Evolutionary conservation across 2,888 invertebrate species (phyloP), one percentile per base, ranked within the genome.

Genomic region (Callyntrura sp.): DNA sequence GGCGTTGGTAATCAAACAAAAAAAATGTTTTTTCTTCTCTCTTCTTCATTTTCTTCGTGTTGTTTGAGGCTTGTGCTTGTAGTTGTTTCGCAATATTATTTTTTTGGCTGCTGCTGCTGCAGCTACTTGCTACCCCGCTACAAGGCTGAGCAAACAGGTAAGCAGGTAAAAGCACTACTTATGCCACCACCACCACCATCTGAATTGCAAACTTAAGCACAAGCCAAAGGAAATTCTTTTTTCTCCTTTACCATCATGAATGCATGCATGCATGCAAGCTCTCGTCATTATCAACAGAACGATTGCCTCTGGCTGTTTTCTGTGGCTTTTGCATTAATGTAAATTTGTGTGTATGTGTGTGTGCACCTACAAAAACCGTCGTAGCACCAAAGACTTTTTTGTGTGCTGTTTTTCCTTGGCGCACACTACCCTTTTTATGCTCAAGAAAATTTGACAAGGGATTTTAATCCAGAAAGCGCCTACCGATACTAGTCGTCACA

Each of bases 281-380:
- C n/a, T n/a, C 73, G 25, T 73, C 48, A 73, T 73, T 48, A 73
- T 73, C 45, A 70, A n/a, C 68, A 73, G 48, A 12, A 48, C 73
- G 12, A 73, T 82, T 45, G 81, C 81, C 81, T 62, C 81, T 82
- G 81, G 81, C 81, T 23, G 23, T 82, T 62, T 82, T 82, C 62
- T 82, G 81, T 57, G 81, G 81, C 81, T 82, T 82, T 82, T 62
- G 79, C 79, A 82, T 45, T 73, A 73, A 73, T 73, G 73, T 73
- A 73, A 73, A 48, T 43, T 70, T n/a, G n/a, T n/a, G n/a, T n/a
- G n/a, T n/a, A n/a, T 70, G 70, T 73, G 57, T 57, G 57, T 48
- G 70, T 70, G 70, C 43, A 70, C 35, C 48, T n/a, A 48, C 17
- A 73, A 62, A 45, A 48, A 20, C 73, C 73, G 43, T 5, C 43